Evolutionary conservation across 1,140 invertebrate species (phyloP).

Genomic region (Atopsyche davidsoni): DNA sequence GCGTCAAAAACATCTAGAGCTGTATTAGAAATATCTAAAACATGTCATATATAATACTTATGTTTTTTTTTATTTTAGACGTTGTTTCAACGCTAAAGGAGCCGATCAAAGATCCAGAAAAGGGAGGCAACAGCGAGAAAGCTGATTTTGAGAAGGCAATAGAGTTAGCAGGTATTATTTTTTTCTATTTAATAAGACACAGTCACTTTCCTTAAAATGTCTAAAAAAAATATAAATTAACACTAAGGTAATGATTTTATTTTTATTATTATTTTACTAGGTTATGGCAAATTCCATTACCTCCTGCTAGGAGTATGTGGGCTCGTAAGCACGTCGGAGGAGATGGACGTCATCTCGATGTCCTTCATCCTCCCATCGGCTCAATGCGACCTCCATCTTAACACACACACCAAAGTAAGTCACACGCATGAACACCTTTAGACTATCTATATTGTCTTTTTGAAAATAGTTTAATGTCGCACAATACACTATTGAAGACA

Average conservation of each 20-base stretch:
- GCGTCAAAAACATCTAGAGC: too few species aligned
- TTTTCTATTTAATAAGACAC: background rate
- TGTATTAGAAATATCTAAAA: background rate
- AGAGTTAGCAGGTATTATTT: slow-evolving; percentile 60
- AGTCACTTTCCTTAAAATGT: background rate
- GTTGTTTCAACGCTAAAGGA: slow-evolving; percentile 29
- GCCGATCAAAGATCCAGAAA: slow-evolving; percentile 43
- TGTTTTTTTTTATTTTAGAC: slow-evolving; percentile 16
- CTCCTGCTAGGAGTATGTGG: slow-evolving; percentile 82
- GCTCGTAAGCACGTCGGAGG: slow-evolving; percentile 89
- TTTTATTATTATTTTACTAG: slow-evolving; percentile 41
- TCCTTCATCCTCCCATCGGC: slow-evolving; percentile 90
- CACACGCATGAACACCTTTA: background rate
- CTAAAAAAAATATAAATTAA: slow-evolving; percentile 6
- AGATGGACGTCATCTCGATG: slow-evolving; percentile 93
- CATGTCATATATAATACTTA: background rate
- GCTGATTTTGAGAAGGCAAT: slow-evolving; percentile 79
- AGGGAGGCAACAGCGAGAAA: slow-evolving; percentile 53
- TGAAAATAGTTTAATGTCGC: too few species aligned
- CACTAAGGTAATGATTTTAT: slow-evolving; percentile 2
- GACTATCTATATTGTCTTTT: too few species aligned
- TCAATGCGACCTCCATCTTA: slow-evolving; percentile 83
- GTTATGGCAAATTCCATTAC: slow-evolving; percentile 90
- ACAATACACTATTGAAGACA: too few species aligned
- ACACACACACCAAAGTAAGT: slow-evolving; percentile 68